These are phyloP conservation scores for Listrodromus nycthemerus DNA, from an alignment of 2,888 invertebrate genomes.

Conservation along the genomic window DNA sequence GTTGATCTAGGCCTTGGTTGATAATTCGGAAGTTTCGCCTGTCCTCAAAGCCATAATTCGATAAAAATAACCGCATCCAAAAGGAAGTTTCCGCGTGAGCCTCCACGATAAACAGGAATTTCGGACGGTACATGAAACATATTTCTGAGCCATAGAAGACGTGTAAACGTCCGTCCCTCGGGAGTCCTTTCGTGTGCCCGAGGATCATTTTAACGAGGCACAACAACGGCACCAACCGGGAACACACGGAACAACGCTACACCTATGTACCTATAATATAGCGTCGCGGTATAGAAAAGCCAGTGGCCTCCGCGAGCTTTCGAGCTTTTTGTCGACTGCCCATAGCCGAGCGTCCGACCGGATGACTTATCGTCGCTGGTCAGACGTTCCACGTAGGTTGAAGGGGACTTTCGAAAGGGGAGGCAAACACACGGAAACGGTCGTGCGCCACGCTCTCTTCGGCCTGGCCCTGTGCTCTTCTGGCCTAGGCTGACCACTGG, in stretches of 20 bases:
- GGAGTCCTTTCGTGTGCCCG: constrained; percentile 21
- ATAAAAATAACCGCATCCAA: not conserved
- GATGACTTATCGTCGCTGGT: constrained; percentile 63
- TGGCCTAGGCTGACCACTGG: constrained; percentile 46
- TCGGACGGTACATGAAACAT: constrained; percentile 1
- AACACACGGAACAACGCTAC: not conserved
- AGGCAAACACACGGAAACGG: constrained; percentile 75
- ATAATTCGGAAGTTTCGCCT: not conserved
- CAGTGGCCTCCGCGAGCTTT: constrained; percentile 68
- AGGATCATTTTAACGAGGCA: constrained; percentile 40
- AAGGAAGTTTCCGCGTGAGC: not conserved
- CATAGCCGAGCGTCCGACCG: constrained; percentile 55
- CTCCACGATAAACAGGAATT: not conserved
- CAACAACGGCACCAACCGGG: not conserved
- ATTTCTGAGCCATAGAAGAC: not conserved
- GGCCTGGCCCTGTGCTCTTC: constrained; percentile 32
- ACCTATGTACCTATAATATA: constrained; percentile 2
- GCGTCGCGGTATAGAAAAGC: constrained; percentile 1
- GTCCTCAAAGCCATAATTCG: not conserved
- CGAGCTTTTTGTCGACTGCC: constrained; percentile 64
- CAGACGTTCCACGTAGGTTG: constrained; percentile 44
- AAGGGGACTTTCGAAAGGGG: constrained; percentile 63
- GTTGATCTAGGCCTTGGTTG: not conserved
- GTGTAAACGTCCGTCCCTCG: constrained; percentile 27
- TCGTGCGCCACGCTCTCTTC: constrained; percentile 72